These are phyloP conservation scores for Gastrophryne carolinensis DNA, from an alignment of 2,797 vertebrate genomes.

Conservation along the genomic window DNA sequence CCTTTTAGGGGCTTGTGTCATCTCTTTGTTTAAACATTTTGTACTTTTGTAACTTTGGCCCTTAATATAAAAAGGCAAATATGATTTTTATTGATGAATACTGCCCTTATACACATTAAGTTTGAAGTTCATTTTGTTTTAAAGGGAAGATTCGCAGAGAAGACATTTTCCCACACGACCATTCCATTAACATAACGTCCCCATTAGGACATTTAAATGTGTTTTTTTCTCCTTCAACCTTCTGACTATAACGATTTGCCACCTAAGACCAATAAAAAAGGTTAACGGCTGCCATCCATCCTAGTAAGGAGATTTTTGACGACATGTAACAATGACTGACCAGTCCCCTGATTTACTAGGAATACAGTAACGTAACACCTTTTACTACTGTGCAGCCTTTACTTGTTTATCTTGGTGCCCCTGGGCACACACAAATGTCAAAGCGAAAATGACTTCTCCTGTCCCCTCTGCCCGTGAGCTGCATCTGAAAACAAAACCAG, in stretches of 20 bases:
- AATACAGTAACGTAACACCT: constrained; percentile 56
- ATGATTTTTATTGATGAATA: too few relatives aligned
- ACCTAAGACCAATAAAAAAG: constrained; percentile 65
- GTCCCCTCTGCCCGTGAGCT: constrained; percentile 69
- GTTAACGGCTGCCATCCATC: constrained; percentile 53
- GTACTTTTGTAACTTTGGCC: too few relatives aligned
- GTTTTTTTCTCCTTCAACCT: constrained; percentile 21
- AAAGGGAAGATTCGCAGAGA: neutral
- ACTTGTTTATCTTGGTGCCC: constrained; percentile 59
- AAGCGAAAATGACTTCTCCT: constrained; percentile 61
- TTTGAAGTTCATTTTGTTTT: neutral
- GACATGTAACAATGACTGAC: constrained; percentile 40
- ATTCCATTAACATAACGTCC: constrained; percentile 6
- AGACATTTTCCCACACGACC: neutral
- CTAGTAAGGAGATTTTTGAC: constrained; percentile 46
- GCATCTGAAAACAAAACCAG: constrained; percentile 83
- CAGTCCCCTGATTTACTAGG: constrained; percentile 45
- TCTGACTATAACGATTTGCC: constrained; percentile 30
- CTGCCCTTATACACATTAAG: neutral
- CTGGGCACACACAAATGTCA: constrained; percentile 59
- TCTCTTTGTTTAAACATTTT: too few relatives aligned
- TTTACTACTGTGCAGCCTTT: constrained; percentile 49
- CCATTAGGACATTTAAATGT: constrained; percentile 23
- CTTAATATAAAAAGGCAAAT: too few relatives aligned
- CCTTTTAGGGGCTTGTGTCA: too few relatives aligned